Base-by-base conservation (phyloP, 1,140 invertebrate genomes). In the Helicoverpa armigera region DNA sequence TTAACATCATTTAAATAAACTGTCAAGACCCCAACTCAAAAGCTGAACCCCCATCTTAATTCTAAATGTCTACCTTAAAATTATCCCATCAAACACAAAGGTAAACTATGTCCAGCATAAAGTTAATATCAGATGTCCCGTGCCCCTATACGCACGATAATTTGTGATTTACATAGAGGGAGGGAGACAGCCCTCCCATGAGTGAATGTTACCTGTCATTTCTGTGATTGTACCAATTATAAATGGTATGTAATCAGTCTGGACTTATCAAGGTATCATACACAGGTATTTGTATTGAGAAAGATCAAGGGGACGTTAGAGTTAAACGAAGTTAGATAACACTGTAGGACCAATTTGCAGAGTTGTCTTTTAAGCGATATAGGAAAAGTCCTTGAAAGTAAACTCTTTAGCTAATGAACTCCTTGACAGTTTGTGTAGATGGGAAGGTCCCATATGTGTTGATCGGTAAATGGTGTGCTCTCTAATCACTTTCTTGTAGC, bases 201-300 rank as follows among this genome's bases (percentile, higher is more conserved):
- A 65, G 61, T 67, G 48, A 35, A 29, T 48, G 78, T 70, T 48
- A 43, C 69, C 79, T 79, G 81, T 84, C 77, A 82, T n/a, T 76
- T 18, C 70, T 12, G 14, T 78, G 81, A 83, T 86, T 83, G 61
- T 48, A 78, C 43, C 77, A 82, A 83, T 84, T 83, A 82, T 58
- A 23, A 54, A 18, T 72, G 18, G 63, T 75, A 82, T 79, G 31
- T 67, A 23, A 48, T 60, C 56, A 35, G 13, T 58, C 11, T 75
- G 56, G 31, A 61, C 13, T 61, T 56, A 61, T 67, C 31, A n/a
- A 50, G 50, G 63, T 67, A 16, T 56, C 14, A 4, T n/a, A n/a
- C 2, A 56, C 3, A 56, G 35, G 35, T 43, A 43, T 43, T 43
- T 9, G 35, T 43, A 9, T 9, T 5, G 35, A 9, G 35, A 43